Base-by-base conservation (phyloP, 2,888 invertebrate genomes). In the Plagiodera versicolora region DNA sequence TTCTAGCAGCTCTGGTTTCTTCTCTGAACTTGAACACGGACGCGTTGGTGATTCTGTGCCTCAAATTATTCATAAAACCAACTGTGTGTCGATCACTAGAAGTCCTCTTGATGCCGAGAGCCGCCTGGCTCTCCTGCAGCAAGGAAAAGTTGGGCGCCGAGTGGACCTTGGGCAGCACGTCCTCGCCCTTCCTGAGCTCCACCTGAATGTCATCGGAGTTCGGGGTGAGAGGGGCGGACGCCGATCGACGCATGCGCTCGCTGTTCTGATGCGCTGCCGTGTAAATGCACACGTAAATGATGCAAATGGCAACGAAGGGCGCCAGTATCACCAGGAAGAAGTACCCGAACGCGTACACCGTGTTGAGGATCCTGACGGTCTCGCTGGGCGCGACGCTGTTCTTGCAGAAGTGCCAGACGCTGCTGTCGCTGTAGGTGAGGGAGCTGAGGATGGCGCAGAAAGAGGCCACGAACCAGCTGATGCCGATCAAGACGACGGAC, bases 1-100 rank as follows among this genome's bases (percentile, higher is more conserved):
- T 92, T 67, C 93, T 88, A 8, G 94, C 95, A 1, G 95, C 93
- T 67, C 94, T 86, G 68, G 93, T 91, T 81, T 95, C 95, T 77
- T 95, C 95, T 56, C 93, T 85, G 77, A 94, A 92, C 74, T 89
- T 86, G 80, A 93, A 92, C 64, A 92, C 83, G 48, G 91, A 91
- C 28, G 92, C 92, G 76, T 93, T 92, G 64, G 93, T 91, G 65
- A 94, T 89, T 55, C 92, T 85, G 77, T 91, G 89, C 59, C 90
- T 86, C 67, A 93, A 81, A 55, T 89, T 89, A 62, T 88, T 89
- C 73, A 92, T 90, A 75, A 87, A 86, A 63, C 87, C 87, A 59
- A 65, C 67, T 1, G 85, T 83, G 55, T 84, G 82, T 61, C 84
- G 82, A 59, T 86, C 78, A 64, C 87, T 83, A 70, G 84, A 78